phyloP scores from a whole-genome alignment of 2,888 invertebrate species.

The Allophyes oxyacanthae region DNA sequence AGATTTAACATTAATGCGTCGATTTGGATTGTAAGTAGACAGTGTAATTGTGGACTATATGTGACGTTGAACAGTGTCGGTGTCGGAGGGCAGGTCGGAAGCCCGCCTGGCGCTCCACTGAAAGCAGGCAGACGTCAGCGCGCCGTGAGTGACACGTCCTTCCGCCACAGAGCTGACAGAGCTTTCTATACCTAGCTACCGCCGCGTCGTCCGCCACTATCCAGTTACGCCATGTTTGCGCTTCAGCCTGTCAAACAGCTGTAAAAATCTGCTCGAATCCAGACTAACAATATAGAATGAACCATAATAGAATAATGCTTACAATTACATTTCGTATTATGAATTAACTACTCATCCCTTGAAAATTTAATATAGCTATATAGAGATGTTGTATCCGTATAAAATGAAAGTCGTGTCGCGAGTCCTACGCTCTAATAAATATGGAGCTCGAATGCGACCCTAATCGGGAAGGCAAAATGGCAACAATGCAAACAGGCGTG shows the following conservation, averaged over 20 bases:
- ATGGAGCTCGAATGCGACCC: constrained; percentile 86
- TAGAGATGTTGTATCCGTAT: constrained; percentile 77
- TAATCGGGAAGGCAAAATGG: constrained; percentile 87
- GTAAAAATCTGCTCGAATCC: constrained; percentile 47
- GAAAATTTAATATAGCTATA: constrained; percentile 70
- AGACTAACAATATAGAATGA: constrained; percentile 27
- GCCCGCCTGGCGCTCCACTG: constrained; percentile 74
- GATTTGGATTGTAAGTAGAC: constrained; percentile 35
- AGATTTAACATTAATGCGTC: constrained; percentile 12
- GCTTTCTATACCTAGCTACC: constrained; percentile 69
- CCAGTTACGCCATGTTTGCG: constrained; percentile 68
- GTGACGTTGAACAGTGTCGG: constrained; percentile 69
- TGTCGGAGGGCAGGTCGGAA: constrained; percentile 84
- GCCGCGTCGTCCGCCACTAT: constrained; percentile 52
- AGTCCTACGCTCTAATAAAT: constrained; percentile 86
- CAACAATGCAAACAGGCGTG: constrained; percentile 87
- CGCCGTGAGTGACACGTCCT: constrained; percentile 84
- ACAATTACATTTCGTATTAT: constrained; percentile 38
- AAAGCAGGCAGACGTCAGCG: constrained; percentile 82
- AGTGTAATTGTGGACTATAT: constrained; percentile 62
- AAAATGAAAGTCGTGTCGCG: constrained; percentile 86
- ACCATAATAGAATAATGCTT: constrained; percentile 2
- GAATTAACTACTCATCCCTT: constrained; percentile 65
- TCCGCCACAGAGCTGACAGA: constrained; percentile 76
- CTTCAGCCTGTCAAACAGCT: constrained; percentile 54